phyloP scores from a whole-genome alignment of 2,797 vertebrate genomes.

The Enteromius anoplus region DNA sequence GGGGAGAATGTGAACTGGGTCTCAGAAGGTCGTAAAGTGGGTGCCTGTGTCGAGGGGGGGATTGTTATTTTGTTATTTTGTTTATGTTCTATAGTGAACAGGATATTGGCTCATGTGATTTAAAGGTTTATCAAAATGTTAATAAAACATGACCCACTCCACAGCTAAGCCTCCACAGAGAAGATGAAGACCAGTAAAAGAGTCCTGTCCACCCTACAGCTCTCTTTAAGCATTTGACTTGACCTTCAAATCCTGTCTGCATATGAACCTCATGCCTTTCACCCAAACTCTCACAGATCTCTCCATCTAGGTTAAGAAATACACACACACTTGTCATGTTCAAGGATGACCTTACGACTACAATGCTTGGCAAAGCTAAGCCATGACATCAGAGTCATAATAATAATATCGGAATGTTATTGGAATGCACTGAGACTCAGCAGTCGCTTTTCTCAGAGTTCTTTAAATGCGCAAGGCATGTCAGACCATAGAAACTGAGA shows the following conservation, averaged over 20 bases:
- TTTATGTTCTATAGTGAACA: too few species aligned
- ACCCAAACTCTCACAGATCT: slow-evolving; percentile 33
- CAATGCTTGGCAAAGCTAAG: slow-evolving; percentile 52
- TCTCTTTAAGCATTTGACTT: slow-evolving; percentile 1
- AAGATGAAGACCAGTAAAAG: not conserved
- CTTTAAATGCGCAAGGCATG: slow-evolving; percentile 61
- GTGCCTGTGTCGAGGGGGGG: too few species aligned
- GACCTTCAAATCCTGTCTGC: slow-evolving; percentile 7
- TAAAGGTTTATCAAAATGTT: too few species aligned
- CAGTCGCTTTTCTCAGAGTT: slow-evolving; percentile 72
- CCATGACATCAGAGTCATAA: slow-evolving; percentile 61
- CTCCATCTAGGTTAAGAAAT: not conserved
- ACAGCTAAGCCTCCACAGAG: not conserved
- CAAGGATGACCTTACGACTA: slow-evolving; percentile 34
- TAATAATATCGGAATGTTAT: slow-evolving; percentile 56
- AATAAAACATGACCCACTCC: not conserved
- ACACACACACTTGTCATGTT: slow-evolving; percentile 31
- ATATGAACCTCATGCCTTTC: slow-evolving; percentile 32
- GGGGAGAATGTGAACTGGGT: too few species aligned
- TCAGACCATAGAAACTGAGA: slow-evolving; percentile 54
- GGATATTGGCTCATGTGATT: too few species aligned
- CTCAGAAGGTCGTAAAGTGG: too few species aligned
- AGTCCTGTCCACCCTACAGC: not conserved
- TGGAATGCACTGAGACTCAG: slow-evolving; percentile 64
- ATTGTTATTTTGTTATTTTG: too few species aligned